Base-by-base conservation (phyloP, 2,113 vertebrate genomes). In the Myotis yumanensis region DNA sequence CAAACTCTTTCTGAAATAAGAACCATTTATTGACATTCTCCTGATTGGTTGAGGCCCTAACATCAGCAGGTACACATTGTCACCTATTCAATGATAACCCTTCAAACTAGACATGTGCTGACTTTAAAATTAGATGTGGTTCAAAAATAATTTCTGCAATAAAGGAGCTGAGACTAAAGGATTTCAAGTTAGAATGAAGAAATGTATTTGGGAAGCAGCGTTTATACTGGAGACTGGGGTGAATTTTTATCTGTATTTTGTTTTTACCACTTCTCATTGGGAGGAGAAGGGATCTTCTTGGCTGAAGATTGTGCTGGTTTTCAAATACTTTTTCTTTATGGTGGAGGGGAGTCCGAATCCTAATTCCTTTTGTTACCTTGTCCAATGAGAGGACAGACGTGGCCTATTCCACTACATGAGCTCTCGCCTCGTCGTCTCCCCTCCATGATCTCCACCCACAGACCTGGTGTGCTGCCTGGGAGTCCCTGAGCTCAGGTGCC, bases 371-470 rank as follows among this genome's bases (percentile, higher is more conserved):
- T 4, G 10, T 2, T 3, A 1, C 79, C 35, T 57, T 22, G 4
- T 14, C 6, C 32, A n/a, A 11, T 37, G 23, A 46, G 17, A 11
- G 54, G 14, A 22, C 43, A 20, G 9, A 17, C 18, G 23, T 25
- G 25, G 32, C 23, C 72, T 35, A 5, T 4, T n/a, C 14, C 14
- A 3, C 62, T 11, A 9, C n/a, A 5, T 68, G 16, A 35, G 15
- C 20, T 30, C 23, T 35, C 14, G 4, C 16, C 1, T 0, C 10
- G 2, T 37, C 14, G 7, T 62, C 0, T n/a, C 18, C 48, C 25
- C 35, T 46, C n/a, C 15, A 0, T 23, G 30, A 20, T 51, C 48
- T 28, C 43, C 15, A 4, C 6, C 11, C 12, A 28, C 11, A 32
- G 4, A 15, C 17, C 8, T 5, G 2, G 64, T 40, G n/a, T 64